Evolutionary conservation across 2,113 vertebrate genomes (phyloP), one percentile per base, ranked within the genome.

Genomic region (Paramormyrops kingsleyae): DNA sequence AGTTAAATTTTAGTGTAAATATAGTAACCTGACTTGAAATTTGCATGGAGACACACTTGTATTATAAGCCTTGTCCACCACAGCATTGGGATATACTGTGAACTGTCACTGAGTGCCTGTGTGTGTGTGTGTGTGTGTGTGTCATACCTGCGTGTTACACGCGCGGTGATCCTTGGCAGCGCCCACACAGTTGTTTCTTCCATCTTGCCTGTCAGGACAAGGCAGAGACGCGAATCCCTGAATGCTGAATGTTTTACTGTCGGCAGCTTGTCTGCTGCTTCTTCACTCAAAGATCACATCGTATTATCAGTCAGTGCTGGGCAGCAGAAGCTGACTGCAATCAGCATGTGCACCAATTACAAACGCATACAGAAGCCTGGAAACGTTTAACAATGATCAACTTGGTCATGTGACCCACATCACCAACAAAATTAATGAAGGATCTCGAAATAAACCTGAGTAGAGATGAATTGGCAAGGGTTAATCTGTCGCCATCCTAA

Each of bases 161-260:
- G 95, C 95, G 17, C 66, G 94, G 92, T 96, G 97, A 62, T 95
- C 97, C 90, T 94, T 97, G 42, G 94, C 88, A 3, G 97, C 96
- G 88, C 97, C 98, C 91, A 96, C 70, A 49, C 98, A 99, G 94
- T 94, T 95, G 87, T 96, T 93, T 89, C 96, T 94, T 89, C 95
- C 96, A 90, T 97, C 97, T 93, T 94, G 95, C 95, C 97, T 99
- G 92, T 53, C 92, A 92, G 89, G 91, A 3, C 87, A 87, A 88
- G 52, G 89, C 66, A 3, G n/a, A 89, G 31, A 24, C 35, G 49
- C 0, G 47, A 87, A 19, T 46, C 44, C 80, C 80, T 46, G 24
- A 86, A 47, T 27, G 9, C 83, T 52, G 49, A 13, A 85, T 31
- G 44, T 13, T 19, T 50, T 53, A 7, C 47, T 49, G 85, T 24